These are phyloP conservation scores for Callaeas wilsoni DNA, from an alignment of 2,113 vertebrate genomes.

Conservation along the genomic window DNA sequence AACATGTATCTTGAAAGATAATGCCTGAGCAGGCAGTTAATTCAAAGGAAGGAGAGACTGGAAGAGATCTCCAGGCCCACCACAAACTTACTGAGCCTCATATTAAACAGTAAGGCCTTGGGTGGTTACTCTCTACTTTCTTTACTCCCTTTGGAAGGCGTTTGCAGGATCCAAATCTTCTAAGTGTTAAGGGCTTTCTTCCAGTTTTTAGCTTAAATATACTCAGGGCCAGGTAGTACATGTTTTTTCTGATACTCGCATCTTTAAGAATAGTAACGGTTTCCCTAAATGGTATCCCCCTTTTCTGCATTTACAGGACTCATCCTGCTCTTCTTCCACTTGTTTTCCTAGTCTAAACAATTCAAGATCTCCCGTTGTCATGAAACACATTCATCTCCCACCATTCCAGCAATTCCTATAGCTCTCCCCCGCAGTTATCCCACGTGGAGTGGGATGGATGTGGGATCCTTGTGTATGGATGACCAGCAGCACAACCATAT, in stretches of 20 bases:
- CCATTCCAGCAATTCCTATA: background rate
- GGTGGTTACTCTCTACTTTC: background rate
- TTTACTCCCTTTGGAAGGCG: background rate
- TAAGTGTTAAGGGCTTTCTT: background rate
- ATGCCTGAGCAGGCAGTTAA: background rate
- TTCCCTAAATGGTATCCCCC: background rate
- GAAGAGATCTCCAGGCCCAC: background rate
- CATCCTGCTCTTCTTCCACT: background rate
- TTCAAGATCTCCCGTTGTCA: background rate
- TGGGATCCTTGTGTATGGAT: background rate
- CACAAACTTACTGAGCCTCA: background rate
- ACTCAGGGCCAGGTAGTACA: background rate
- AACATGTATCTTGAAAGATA: background rate
- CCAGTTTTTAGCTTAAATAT: background rate
- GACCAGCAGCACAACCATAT: background rate
- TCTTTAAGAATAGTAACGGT: background rate
- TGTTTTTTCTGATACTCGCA: rapidly evolving
- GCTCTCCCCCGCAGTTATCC: background rate
- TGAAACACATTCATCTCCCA: background rate
- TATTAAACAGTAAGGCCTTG: background rate
- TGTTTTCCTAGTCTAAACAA: background rate
- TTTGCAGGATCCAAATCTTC: background rate
- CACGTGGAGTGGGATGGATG: background rate
- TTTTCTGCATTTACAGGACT: background rate
- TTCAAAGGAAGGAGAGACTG: background rate